These are phyloP conservation scores for Meandrina meandrites DNA, from an alignment of 92 coral and sea anemone species.

Conservation along the genomic window DNA sequence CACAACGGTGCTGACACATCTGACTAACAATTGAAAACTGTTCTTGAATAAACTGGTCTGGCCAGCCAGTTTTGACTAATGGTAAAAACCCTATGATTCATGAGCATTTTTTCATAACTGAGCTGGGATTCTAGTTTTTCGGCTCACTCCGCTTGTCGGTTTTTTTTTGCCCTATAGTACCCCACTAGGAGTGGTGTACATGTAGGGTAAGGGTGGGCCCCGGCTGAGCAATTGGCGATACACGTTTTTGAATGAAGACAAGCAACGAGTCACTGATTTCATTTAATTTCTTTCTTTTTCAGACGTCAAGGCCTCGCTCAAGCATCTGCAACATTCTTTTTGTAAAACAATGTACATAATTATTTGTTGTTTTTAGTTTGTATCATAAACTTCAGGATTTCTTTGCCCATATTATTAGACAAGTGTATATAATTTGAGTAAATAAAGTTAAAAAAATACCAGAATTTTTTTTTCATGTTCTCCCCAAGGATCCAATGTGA, in stretches of 20 bases:
- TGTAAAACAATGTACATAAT: constrained; percentile 23
- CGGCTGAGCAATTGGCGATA: neutral
- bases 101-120: too few relatives aligned
- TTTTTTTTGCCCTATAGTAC: too few relatives aligned
- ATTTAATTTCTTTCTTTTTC: constrained; percentile 18
- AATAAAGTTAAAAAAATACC: neutral
- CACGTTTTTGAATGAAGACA: neutral
- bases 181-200: too few relatives aligned
- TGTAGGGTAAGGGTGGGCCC: too few relatives aligned
- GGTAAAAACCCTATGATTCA: too few relatives aligned
- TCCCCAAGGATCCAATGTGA: neutral
- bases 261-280: neutral
- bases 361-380: neutral
- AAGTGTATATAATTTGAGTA: constrained; percentile 13
- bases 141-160: neutral
- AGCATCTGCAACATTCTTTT: constrained; percentile 84
- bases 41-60: too few relatives aligned
- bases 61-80: too few relatives aligned
- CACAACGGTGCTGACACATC: too few relatives aligned
- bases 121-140: too few relatives aligned
- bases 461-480: too few relatives aligned
- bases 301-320: constrained; percentile 88
- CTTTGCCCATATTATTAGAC: neutral
- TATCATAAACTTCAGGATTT: neutral
- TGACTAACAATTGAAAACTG: too few relatives aligned